A percentile compares a stretch with the other conserved stretches of the same genome.
phyloP scores from a whole-genome alignment of 1,140 invertebrate genomes.

The Meloidogyne chitwoodi region DNA sequence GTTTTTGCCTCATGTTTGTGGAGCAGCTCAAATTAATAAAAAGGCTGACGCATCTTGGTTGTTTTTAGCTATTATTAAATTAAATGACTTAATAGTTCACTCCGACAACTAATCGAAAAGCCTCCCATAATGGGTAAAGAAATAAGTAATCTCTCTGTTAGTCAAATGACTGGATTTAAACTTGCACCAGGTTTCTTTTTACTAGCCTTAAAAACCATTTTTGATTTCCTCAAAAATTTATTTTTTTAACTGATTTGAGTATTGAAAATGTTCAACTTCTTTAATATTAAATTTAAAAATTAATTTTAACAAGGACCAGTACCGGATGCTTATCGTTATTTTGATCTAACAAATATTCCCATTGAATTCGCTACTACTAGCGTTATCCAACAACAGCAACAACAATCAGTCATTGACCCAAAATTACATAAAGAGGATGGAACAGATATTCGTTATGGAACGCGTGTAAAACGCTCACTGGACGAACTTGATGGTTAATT shows the following conservation, averaged over 20 bases:
- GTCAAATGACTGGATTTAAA: slow-evolving; percentile 85
- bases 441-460: slow-evolving; percentile 70
- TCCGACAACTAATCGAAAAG: slow-evolving; percentile 91
- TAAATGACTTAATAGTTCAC: slow-evolving; percentile 45
- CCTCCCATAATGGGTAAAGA: slow-evolving; percentile 93
- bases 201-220: neutral
- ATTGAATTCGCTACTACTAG: slow-evolving; percentile 67
- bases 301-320: slow-evolving; percentile 65
- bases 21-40: slow-evolving; percentile 44
- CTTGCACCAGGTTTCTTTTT: slow-evolving; percentile 75
- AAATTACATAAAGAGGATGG: slow-evolving; percentile 65
- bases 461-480: slow-evolving; percentile 68
- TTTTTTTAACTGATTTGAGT: no score
- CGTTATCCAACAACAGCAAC: slow-evolving; percentile 59
- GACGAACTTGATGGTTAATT: slow-evolving; percentile 34
- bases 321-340: slow-evolving; percentile 88
- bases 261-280: no score
- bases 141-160: slow-evolving; percentile 76
- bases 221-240: neutral
- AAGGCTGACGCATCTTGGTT: slow-evolving; percentile 22
- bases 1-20: slow-evolving; percentile 48
- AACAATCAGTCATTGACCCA: slow-evolving; percentile 44
- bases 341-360: slow-evolving; percentile 68
- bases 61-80: slow-evolving; percentile 28
- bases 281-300: no score